Conservation (phyloP, 2,113 vertebrate species). For the Scatophagus argus region DNA sequence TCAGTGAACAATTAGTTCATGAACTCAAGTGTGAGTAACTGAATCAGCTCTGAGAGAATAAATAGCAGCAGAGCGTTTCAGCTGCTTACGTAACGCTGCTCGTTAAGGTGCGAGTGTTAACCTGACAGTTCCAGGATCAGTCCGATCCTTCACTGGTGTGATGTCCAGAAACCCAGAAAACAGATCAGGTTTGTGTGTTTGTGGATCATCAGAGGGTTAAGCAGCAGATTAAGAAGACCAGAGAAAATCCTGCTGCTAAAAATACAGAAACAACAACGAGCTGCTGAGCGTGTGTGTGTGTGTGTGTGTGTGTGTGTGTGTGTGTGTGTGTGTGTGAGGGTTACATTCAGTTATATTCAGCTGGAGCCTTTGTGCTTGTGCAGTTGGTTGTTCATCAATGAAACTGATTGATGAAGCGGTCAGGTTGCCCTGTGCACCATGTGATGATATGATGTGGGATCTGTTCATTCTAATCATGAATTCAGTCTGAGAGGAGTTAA, state of each 20-base stretch:
- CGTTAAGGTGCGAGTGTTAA: background rate
- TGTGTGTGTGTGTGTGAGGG: no score
- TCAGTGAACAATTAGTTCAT: background rate
- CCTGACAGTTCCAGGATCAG: slow-evolving; percentile 15
- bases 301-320: no score
- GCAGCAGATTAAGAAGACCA: slow-evolving; percentile 11
- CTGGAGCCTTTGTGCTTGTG: no score
- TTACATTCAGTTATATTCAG: no score
- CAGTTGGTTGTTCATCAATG: no score
- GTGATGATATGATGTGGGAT: no score
- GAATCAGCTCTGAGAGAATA: background rate
- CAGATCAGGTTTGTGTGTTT: slow-evolving; percentile 20
- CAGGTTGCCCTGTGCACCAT: no score
- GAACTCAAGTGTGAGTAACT: no score
- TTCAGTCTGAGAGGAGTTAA: no score
- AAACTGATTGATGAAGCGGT: no score
- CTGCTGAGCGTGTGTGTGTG: no score
- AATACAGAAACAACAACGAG: slow-evolving; percentile 29
- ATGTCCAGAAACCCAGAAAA: background rate
- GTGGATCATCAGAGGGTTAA: slow-evolving; percentile 14
- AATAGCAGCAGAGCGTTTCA: slow-evolving; percentile 16
- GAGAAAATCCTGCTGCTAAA: slow-evolving; percentile 50
- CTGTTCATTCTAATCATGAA: no score
- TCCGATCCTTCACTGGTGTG: background rate
- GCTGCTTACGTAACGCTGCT: background rate